These are phyloP conservation scores for Murina feae DNA, from an alignment of 2,113 vertebrate species.

Conservation along the genomic window DNA sequence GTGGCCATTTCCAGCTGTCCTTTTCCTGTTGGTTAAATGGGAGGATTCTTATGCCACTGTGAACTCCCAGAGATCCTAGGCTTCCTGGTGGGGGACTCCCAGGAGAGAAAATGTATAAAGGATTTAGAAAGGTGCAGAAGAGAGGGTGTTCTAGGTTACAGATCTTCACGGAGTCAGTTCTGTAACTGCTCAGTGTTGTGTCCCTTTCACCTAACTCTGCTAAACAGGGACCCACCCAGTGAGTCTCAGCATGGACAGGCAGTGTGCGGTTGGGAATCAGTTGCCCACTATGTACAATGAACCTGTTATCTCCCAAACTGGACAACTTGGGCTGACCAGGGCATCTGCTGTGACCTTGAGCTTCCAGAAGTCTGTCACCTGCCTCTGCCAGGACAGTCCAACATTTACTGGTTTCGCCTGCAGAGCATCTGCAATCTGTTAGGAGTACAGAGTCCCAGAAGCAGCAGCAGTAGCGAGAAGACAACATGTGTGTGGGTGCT, in stretches of 20 bases:
- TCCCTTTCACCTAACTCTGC: slow-evolving; percentile 46
- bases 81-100: background rate
- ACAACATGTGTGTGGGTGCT: slow-evolving; percentile 32
- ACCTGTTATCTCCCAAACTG: background rate
- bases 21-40: background rate
- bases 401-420: slow-evolving; percentile 40
- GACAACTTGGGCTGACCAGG: background rate
- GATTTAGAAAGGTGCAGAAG: background rate
- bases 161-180: slow-evolving; percentile 66
- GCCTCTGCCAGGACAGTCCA: slow-evolving; percentile 24
- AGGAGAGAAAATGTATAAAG: background rate
- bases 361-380: slow-evolving; percentile 50
- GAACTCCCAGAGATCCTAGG: background rate
- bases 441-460: background rate
- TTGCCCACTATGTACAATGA: background rate
- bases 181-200: slow-evolving; percentile 33
- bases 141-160: background rate
- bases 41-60: background rate
- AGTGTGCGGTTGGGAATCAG: background rate
- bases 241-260: background rate
- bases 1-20: background rate
- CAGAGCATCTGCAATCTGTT: slow-evolving; percentile 45
- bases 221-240: slow-evolving; percentile 23
- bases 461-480: background rate
- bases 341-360: slow-evolving; percentile 59